Conservation (phyloP, 2,797 vertebrate species). For the Chaunax sp. region DNA sequence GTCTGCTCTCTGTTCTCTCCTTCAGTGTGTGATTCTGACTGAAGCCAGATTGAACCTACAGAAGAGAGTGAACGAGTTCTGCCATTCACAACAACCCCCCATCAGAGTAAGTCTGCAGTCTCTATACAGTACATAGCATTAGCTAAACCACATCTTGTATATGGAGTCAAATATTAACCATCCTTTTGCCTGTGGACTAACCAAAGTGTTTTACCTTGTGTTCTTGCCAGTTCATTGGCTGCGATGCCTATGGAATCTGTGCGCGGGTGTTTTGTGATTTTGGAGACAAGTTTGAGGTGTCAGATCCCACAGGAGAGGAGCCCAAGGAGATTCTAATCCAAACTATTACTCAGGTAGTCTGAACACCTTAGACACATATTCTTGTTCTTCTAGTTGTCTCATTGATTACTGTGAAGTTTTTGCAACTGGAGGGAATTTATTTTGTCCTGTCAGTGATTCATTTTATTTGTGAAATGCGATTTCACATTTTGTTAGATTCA, state of each 20-base stretch:
- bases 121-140: constrained; percentile 2
- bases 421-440: not conserved
- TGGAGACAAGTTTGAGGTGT: constrained; percentile 95
- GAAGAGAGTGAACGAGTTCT: constrained; percentile 93
- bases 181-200: constrained; percentile 7
- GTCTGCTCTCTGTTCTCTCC: constrained; percentile 19
- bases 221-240: constrained; percentile 89
- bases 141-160: not conserved
- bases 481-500: not conserved
- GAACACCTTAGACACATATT: not conserved
- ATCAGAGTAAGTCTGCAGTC: constrained; percentile 87
- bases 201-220: constrained; percentile 1
- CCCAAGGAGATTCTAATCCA: constrained; percentile 98
- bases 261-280: constrained; percentile 97
- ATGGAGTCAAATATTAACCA: not conserved
- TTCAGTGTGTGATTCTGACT: constrained; percentile 95
- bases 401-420: not conserved
- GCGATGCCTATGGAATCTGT: constrained; percentile 92
- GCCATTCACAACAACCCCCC: constrained; percentile 90
- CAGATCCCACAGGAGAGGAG: constrained; percentile 96
- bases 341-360: constrained; percentile 90
- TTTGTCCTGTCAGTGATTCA: not conserved
- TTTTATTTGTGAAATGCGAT: not conserved
- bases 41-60: constrained; percentile 89
- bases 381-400: not conserved